phyloP scores from a whole-genome alignment of 2,113 vertebrate species.

The Thamnophis sirtalis region DNA sequence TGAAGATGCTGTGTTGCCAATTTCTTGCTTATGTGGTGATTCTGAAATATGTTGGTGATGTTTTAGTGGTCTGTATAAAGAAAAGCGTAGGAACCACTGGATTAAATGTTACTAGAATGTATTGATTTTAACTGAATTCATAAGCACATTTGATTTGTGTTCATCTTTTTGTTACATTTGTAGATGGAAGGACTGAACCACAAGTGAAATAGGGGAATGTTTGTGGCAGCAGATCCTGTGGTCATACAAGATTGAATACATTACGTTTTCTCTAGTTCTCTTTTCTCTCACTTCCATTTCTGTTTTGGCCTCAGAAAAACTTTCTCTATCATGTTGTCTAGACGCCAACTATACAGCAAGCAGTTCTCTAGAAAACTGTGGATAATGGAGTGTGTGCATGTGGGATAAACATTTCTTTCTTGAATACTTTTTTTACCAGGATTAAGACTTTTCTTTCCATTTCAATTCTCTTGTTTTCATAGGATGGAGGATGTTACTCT shows the following conservation, averaged over 20 bases:
- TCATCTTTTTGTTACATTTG: background rate
- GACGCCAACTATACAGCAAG: background rate
- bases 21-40: background rate
- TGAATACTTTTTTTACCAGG: background rate
- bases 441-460: background rate
- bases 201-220: background rate
- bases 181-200: background rate
- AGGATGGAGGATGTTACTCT: background rate
- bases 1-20: background rate
- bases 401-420: background rate
- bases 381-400: background rate
- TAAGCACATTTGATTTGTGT: background rate
- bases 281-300: background rate
- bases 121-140: background rate
- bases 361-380: background rate
- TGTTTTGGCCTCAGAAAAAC: background rate
- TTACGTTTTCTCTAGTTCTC: background rate
- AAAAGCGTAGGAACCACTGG: background rate
- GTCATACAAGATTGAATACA: background rate
- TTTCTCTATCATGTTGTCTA: background rate
- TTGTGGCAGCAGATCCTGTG: background rate
- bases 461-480: background rate
- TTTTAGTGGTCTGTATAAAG: background rate
- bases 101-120: background rate
- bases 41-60: background rate